Base-by-base conservation (phyloP, 2,888 invertebrate species). In the Eumacrocentrus americanus region DNA sequence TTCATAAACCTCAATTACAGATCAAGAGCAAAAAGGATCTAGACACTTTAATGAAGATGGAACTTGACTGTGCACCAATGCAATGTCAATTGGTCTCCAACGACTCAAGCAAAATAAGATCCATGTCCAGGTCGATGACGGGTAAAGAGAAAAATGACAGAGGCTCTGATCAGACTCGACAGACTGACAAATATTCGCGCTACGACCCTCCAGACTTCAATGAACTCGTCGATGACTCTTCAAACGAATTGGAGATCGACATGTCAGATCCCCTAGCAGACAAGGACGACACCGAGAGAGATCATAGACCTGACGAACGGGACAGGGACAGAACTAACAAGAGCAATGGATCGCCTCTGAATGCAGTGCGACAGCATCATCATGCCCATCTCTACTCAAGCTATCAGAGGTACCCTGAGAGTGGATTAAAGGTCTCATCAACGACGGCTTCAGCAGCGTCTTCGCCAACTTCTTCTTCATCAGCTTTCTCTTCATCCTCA, bases 201-300 rank as follows among this genome's bases (percentile, higher is more conserved):
- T 91, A 90, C 79, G 88, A 89, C 60, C 88, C 88, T 4, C 87
- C 87, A 1, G 90, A 90, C 76, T 91, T 91, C 74, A 90, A 91
- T 78, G 91, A 91, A 74, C 81, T 70, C 48, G 89, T 89, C 4
- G 91, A 91, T 78, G 90, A 91, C 69, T 90, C 90, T 38, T 90
- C 91, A 60, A 90, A 90, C 73, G 91, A 91, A 73, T 76, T 91
- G 57, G 91, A 91, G 79, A 91, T 91, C 70, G 91, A 91, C 75
- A 90, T 90, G 87, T 89, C 90, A 0, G 90, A 90, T 68, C 84
- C 88, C 42, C 83, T 85, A 22, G 84, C 85, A n/a, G 89, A 88
- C 57, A 87, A 85, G 70, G 87, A 87, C 57, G 88, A 88, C 12
- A 82, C 82, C 7, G 86, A 86, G 35, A 83, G 84, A 56, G 85